Evolutionary conservation across 64 coral and sea anemone species (phyloP).

Genomic region (Hydrozoanthus tunicans): DNA sequence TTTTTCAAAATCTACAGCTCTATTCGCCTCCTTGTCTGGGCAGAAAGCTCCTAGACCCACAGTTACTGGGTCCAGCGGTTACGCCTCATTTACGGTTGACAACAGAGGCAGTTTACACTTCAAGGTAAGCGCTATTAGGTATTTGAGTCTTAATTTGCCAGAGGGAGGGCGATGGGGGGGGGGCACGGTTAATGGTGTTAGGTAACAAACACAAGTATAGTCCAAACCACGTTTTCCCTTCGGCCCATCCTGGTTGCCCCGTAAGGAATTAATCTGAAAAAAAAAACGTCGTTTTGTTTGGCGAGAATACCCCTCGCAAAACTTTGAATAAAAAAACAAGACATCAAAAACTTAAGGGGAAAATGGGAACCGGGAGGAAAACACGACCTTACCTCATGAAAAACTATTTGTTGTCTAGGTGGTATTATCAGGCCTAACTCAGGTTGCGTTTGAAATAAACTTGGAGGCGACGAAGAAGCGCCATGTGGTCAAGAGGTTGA

Average conservation of each 20-base stretch:
- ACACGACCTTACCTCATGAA: background rate
- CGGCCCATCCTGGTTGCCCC: no score
- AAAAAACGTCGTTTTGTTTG: no score
- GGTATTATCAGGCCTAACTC: slow-evolving; percentile 65
- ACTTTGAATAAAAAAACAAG: background rate
- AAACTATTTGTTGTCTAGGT: slow-evolving; percentile 38
- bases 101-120: slow-evolving; percentile 69
- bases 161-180: no score
- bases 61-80: slow-evolving; percentile 92
- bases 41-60: slow-evolving; percentile 76
- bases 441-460: slow-evolving; percentile 72
- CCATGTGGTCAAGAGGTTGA: slow-evolving; percentile 63
- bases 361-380: no score
- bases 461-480: slow-evolving; percentile 64
- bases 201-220: no score
- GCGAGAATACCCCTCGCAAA: no score
- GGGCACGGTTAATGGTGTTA: no score
- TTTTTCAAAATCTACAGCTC: slow-evolving; percentile 2
- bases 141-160: no score
- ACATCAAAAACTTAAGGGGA: no score
- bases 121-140: slow-evolving; percentile 29
- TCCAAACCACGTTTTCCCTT: no score
- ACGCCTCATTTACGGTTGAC: slow-evolving; percentile 63
- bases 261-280: no score
- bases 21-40: slow-evolving; percentile 61